A percentile compares a stretch with the other conserved stretches of the same genome.
phyloP scores from a whole-genome alignment of 2,113 vertebrate genomes.

The Zootoca vivipara region DNA sequence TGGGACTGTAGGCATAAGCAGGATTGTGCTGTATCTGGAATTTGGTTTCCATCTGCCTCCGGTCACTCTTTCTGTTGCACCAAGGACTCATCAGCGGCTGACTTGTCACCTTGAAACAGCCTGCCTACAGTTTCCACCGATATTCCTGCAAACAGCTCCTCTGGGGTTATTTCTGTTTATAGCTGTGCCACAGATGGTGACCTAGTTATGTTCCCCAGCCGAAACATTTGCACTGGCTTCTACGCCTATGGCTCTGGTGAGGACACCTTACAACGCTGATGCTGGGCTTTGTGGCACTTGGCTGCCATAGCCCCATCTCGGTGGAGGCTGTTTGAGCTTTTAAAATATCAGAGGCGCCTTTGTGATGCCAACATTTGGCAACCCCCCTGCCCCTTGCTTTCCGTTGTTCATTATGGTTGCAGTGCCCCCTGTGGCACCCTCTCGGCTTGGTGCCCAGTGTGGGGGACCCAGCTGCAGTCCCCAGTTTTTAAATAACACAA shows the following conservation, averaged over 20 bases:
- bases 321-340: too few species aligned
- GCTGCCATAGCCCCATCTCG: background rate
- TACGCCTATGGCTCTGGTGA: background rate
- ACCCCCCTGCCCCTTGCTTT: too few species aligned
- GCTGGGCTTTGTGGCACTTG: background rate
- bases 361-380: too few species aligned
- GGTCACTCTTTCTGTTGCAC: too few species aligned
- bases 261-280: background rate
- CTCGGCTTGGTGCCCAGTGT: too few species aligned
- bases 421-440: too few species aligned
- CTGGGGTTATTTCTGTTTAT: background rate
- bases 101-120: conserved; percentile 56
- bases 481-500: background rate
- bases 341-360: too few species aligned
- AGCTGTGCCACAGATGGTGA: background rate
- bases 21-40: too few species aligned
- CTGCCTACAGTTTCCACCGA: conserved; percentile 32
- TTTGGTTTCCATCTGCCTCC: too few species aligned
- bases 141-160: background rate
- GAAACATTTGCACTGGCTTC: background rate
- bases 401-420: too few species aligned
- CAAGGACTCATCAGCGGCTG: conserved; percentile 21
- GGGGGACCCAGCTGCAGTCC: background rate
- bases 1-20: too few species aligned
- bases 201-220: background rate